A percentile compares a stretch with the other conserved stretches of the same genome.
These are phyloP conservation scores for Neopelma chrysocephalum DNA, from an alignment of 2,797 vertebrate species.

Conservation along the genomic window DNA sequence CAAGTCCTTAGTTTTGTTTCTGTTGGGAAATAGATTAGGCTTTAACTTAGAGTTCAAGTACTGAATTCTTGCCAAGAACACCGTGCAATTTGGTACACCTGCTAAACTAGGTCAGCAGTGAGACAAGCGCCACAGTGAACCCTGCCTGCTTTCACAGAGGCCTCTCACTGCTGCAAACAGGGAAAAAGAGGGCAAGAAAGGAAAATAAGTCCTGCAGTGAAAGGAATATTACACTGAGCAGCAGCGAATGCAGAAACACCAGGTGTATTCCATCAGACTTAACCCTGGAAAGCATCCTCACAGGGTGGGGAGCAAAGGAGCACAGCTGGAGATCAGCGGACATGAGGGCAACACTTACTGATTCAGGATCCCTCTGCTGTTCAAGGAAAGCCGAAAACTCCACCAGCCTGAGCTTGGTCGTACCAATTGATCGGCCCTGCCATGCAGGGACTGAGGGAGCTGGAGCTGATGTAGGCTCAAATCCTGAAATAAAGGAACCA, in stretches of 20 bases:
- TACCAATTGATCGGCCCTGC: constrained; percentile 98
- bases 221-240: background rate
- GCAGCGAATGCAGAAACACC: background rate
- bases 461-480: constrained; percentile 88
- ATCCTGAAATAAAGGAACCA: constrained; percentile 79
- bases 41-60: background rate
- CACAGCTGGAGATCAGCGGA: background rate
- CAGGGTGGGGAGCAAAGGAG: background rate
- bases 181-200: background rate
- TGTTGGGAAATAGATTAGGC: background rate
- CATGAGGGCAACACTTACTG: constrained; percentile 78
- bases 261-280: background rate
- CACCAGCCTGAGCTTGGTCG: constrained; percentile 95
- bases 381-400: constrained; percentile 98
- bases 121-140: background rate
- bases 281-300: background rate
- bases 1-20: background rate
- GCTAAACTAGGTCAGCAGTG: background rate
- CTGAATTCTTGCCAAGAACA: constrained; percentile 6
- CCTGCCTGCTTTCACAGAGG: background rate
- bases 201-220: background rate
- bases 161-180: background rate
- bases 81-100: background rate
- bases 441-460: constrained; percentile 92
- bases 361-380: constrained; percentile 95